Evolutionary conservation across 2,113 vertebrate genomes (phyloP).

Genomic region (Tympanuchus pallidicinctus): DNA sequence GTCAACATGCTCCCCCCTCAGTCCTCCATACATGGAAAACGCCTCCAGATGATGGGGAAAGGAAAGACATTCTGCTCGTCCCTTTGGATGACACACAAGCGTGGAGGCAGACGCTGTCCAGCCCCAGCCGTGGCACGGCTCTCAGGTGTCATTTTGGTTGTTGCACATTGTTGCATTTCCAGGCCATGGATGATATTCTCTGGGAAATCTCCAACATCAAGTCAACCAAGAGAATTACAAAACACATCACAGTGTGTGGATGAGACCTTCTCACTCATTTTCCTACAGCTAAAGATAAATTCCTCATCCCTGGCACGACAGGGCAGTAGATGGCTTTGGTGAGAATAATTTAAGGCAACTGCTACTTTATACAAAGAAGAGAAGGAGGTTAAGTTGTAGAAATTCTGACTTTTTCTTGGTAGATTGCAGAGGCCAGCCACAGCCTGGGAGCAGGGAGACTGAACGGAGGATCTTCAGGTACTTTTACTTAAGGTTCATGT

Average conservation of each 20-base stretch:
- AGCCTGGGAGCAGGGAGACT: constrained; percentile 60
- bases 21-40: constrained; percentile 3
- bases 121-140: not conserved
- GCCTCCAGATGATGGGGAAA: not conserved
- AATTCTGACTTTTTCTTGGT: constrained; percentile 69
- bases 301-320: constrained; percentile 52
- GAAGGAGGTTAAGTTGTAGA: constrained; percentile 43
- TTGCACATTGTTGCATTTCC: constrained; percentile 21
- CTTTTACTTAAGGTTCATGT: constrained; percentile 61
- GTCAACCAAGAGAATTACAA: constrained; percentile 53
- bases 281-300: constrained; percentile 56
- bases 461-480: constrained; percentile 43
- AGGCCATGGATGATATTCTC: not conserved
- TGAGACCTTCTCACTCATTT: constrained; percentile 25
- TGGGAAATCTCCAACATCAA: constrained; percentile 9
- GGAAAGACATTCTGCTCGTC: constrained; percentile 5
- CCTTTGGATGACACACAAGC: constrained; percentile 5
- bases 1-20: constrained; percentile 60
- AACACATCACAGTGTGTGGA: constrained; percentile 55
- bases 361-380: constrained; percentile 63
- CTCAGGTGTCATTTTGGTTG: constrained; percentile 5
- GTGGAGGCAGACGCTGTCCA: not conserved
- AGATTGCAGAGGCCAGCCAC: constrained; percentile 58
- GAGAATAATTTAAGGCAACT: constrained; percentile 73
- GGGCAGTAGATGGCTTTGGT: constrained; percentile 60